phyloP scores from a whole-genome alignment of 1,140 invertebrate species.

The Watersipora subatra region DNA sequence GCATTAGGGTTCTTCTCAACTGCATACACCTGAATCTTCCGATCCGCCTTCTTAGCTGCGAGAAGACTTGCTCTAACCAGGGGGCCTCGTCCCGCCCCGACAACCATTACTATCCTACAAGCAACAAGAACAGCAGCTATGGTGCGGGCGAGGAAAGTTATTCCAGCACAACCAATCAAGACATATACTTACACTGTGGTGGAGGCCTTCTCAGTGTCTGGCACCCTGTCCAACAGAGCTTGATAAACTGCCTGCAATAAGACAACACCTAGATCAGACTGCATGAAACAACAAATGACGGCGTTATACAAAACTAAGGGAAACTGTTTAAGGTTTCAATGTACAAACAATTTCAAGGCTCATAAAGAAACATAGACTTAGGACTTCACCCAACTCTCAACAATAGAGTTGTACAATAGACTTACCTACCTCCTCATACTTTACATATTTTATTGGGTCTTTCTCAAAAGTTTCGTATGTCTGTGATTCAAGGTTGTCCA shows the following conservation, averaged over 20 bases:
- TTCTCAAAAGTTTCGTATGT: conserved; percentile 98
- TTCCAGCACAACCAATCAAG: neutral
- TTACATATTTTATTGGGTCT: conserved; percentile 87
- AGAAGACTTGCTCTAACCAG: conserved; percentile 69
- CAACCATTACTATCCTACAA: conserved; percentile 34
- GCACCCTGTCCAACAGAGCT: conserved; percentile 52
- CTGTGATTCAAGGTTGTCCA: conserved; percentile 85
- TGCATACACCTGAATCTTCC: conserved; percentile 57
- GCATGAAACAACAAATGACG: too few relatives aligned
- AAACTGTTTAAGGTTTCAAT: too few relatives aligned
- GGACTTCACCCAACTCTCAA: too few relatives aligned
- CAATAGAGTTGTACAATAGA: too few relatives aligned
- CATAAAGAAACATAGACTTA: too few relatives aligned
- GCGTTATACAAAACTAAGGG: too few relatives aligned
- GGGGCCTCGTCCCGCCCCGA: conserved; percentile 77
- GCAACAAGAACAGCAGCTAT: neutral
- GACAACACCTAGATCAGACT: too few relatives aligned
- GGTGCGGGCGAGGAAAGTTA: neutral
- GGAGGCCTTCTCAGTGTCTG: conserved; percentile 41
- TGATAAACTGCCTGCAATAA: conserved; percentile 44
- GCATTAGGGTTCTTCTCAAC: conserved; percentile 98
- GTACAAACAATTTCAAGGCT: too few relatives aligned
- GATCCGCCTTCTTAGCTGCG: conserved; percentile 56
- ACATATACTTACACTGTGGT: conserved; percentile 37
- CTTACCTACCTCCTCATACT: conserved; percentile 73